phyloP scores from a whole-genome alignment of 2,888 invertebrate species.

The Xiphydria camelus region DNA sequence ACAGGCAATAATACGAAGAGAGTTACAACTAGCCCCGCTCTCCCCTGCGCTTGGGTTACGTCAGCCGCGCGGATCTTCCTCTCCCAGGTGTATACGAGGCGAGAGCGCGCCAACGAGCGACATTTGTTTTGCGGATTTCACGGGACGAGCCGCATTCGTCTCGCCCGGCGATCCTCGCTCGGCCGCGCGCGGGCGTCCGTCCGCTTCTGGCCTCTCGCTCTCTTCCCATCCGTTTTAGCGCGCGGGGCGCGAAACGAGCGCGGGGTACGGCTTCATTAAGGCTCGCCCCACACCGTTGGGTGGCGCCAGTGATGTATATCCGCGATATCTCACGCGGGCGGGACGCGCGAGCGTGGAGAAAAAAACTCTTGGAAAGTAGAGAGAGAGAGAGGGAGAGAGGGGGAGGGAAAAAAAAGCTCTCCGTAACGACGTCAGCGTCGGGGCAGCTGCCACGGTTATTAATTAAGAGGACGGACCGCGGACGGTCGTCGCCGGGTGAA shows the following conservation, averaged over 20 bases:
- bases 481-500: constrained; percentile 32
- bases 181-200: constrained; percentile 3
- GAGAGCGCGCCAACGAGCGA: constrained; percentile 24
- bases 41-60: too few species aligned
- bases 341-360: constrained; percentile 17
- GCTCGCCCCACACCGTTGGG: constrained; percentile 39
- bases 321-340: constrained; percentile 46
- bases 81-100: too few species aligned
- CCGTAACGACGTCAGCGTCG: constrained; percentile 50
- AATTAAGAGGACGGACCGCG: constrained; percentile 43
- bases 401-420: constrained; percentile 18
- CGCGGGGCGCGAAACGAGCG: constrained; percentile 14
- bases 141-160: constrained; percentile 25
- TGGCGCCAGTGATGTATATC: constrained; percentile 49
- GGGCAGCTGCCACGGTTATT: constrained; percentile 54
- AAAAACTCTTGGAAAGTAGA: constrained; percentile 14
- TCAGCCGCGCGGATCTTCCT: too few species aligned
- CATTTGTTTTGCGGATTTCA: constrained; percentile 39
- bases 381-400: neutral
- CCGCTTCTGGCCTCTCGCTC: too few species aligned
- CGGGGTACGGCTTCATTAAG: constrained; percentile 45
- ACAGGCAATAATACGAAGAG: too few species aligned
- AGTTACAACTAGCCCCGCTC: too few species aligned
- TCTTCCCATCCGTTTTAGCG: too few species aligned
- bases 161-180: constrained; percentile 27